Percentiles rank a stretch among this genome's conserved stretches.
phyloP scores from a whole-genome alignment of 2,797 vertebrate genomes.

The Odontamblyopus rebecca region DNA sequence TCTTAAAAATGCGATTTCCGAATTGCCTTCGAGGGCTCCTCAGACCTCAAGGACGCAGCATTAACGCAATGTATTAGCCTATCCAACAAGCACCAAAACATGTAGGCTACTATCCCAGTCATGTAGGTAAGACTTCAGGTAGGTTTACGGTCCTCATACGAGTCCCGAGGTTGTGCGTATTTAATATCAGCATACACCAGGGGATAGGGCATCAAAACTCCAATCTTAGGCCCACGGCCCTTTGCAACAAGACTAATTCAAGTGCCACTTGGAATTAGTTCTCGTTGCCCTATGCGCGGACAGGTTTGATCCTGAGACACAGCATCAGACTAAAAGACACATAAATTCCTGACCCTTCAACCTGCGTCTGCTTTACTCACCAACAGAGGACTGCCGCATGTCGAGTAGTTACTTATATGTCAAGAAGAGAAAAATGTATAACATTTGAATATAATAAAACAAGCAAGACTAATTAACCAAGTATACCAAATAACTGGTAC shows the following conservation, averaged over 20 bases:
- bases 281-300: slow-evolving; percentile 80
- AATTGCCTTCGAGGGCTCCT: slow-evolving; percentile 68
- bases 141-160: slow-evolving; percentile 53
- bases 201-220: slow-evolving; percentile 77
- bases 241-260: slow-evolving; percentile 86
- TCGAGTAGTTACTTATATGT: slow-evolving; percentile 1
- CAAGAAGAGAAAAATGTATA: neutral
- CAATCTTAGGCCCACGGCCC: slow-evolving; percentile 83
- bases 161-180: slow-evolving; percentile 39
- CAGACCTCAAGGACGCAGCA: slow-evolving; percentile 46
- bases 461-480: slow-evolving; percentile 11
- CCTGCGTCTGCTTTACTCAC: slow-evolving; percentile 34
- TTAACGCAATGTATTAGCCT: slow-evolving; percentile 45
- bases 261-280: slow-evolving; percentile 89
- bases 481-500: slow-evolving; percentile 36
- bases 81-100: slow-evolving; percentile 47
- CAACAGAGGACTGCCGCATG: slow-evolving; percentile 17
- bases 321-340: slow-evolving; percentile 48
- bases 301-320: slow-evolving; percentile 79
- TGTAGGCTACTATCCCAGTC: slow-evolving; percentile 37
- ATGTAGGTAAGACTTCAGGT: slow-evolving; percentile 45
- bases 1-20: slow-evolving; percentile 71
- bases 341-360: slow-evolving; percentile 38
- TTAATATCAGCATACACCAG: slow-evolving; percentile 12
- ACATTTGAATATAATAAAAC: no score